Conservation (phyloP, 2,888 invertebrate species). For the Oscheius sp. region DNA sequence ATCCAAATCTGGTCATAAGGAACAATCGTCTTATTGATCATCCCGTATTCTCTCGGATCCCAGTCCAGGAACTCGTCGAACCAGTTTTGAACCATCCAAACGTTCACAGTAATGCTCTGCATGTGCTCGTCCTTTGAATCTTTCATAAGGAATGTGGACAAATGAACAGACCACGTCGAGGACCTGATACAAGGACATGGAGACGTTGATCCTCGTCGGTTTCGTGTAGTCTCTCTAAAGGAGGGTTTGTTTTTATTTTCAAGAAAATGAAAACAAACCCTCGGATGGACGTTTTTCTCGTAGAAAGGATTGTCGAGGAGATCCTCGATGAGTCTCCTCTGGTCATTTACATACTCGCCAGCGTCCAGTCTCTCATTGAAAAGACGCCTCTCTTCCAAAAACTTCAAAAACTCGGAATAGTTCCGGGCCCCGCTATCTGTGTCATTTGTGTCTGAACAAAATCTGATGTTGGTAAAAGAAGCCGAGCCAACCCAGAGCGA, state of each 20-base stretch:
- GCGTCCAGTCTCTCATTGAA: slow-evolving; percentile 43
- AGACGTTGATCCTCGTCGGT: slow-evolving; percentile 75
- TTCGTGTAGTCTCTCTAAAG: slow-evolving; percentile 51
- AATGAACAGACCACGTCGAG: slow-evolving; percentile 75
- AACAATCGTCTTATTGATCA: slow-evolving; percentile 73
- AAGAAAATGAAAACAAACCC: slow-evolving; percentile 28
- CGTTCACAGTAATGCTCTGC: slow-evolving; percentile 70
- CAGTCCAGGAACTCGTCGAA: slow-evolving; percentile 75
- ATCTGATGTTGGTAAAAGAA: not conserved
- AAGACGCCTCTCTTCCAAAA: slow-evolving; percentile 43
- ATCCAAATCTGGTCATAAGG: slow-evolving; percentile 71
- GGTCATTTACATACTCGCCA: slow-evolving; percentile 49
- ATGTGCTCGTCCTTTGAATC: slow-evolving; percentile 65
- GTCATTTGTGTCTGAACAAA: slow-evolving; percentile 6
- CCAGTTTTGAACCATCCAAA: slow-evolving; percentile 75
- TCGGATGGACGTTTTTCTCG: slow-evolving; percentile 70
- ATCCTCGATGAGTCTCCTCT: slow-evolving; percentile 67
- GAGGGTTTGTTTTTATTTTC: not conserved
- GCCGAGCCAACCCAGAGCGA: slow-evolving; percentile 29
- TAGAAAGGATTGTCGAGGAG: slow-evolving; percentile 67
- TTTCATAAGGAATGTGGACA: not conserved
- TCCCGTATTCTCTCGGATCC: slow-evolving; percentile 74
- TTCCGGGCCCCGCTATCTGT: not conserved
- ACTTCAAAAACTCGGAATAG: slow-evolving; percentile 39
- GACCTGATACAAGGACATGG: slow-evolving; percentile 76